Base-by-base conservation (phyloP, 2,888 invertebrate genomes). In the Ischnus inquisitorius region DNA sequence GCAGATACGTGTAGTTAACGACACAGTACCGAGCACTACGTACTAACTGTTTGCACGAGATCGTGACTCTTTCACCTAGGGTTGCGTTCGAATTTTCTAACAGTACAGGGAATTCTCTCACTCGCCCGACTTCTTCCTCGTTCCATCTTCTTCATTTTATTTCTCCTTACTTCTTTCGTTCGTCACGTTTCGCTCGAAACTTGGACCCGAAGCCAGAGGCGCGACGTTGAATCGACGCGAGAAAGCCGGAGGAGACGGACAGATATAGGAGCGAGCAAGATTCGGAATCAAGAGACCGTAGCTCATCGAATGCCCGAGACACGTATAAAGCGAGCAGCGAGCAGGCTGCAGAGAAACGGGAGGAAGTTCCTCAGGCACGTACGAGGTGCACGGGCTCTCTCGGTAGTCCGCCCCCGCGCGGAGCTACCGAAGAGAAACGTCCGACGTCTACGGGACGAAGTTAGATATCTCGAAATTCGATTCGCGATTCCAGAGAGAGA, bases 221-320 rank as follows among this genome's bases (percentile, higher is more conserved):
- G 72, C 51, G 78, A 62, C 48, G 68, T 60, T 43, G 74, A 78
- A 48, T 78, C 19, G 41, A 64, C 54, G 46, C 46, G 48, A 46
- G 46, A 2, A 1, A 22, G 28, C 25, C 25, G 12, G n/a, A 43
- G 41, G n/a, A 19, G 25, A 14, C 6, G 6, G 78, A 60, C 10
- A 67, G 62, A 51, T 34, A 64, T 48, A 67, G 28, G 16, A 64
- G 57, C n/a, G n/a, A 54, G 41, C 57, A 71, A 76, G 80, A 74
- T 64, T 80, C 76, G 68, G 74, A 75, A 81, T 80, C 72, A 48
- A 57, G 64, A 81, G 78, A 65, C 19, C 83, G 48, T 65, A 79
- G 79, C 84, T 84, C 84, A 82, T 84, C 84, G 81, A 71, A 79
- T 65, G 84, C 84, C 75, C 84, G 64, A 60, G 79, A 84, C 81